Conservation (phyloP, 2,888 invertebrate species). For the Julus scanicus region DNA sequence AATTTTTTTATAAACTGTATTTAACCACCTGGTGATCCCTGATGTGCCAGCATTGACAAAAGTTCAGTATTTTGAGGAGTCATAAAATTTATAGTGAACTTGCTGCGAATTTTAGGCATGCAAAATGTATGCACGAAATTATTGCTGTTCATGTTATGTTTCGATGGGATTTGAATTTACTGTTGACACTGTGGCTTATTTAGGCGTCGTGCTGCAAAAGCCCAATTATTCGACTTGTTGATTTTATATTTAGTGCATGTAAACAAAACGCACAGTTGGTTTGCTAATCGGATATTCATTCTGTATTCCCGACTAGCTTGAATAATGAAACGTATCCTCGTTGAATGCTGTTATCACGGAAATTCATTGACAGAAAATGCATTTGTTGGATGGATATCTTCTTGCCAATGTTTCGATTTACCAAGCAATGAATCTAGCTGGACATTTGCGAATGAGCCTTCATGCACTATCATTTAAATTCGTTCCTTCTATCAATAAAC, state of each 20-base stretch:
- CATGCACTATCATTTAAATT: slow-evolving; percentile 9
- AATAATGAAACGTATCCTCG: not conserved
- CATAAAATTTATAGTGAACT: too few relatives aligned
- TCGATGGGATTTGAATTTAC: not conserved
- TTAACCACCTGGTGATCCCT: too few relatives aligned
- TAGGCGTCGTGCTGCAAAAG: not conserved
- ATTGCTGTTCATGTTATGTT: not conserved
- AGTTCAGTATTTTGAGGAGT: too few relatives aligned
- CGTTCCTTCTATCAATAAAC: slow-evolving; percentile 2
- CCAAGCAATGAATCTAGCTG: not conserved
- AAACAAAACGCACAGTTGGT: not conserved
- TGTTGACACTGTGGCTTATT: not conserved
- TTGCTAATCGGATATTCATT: not conserved
- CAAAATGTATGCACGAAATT: not conserved
- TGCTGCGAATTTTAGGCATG: too few relatives aligned
- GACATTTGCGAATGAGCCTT: slow-evolving; percentile 18
- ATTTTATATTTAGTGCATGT: not conserved
- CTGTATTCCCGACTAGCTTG: not conserved
- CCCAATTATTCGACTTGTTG: not conserved
- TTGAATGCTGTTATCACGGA: not conserved
- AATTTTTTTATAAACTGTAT: too few relatives aligned
- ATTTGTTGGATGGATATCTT: not conserved
- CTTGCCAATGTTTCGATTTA: not conserved
- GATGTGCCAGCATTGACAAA: too few relatives aligned
- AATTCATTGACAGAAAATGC: not conserved